Conservation (phyloP, 2,888 invertebrate genomes). For the Cryptocheilus praepositus region DNA sequence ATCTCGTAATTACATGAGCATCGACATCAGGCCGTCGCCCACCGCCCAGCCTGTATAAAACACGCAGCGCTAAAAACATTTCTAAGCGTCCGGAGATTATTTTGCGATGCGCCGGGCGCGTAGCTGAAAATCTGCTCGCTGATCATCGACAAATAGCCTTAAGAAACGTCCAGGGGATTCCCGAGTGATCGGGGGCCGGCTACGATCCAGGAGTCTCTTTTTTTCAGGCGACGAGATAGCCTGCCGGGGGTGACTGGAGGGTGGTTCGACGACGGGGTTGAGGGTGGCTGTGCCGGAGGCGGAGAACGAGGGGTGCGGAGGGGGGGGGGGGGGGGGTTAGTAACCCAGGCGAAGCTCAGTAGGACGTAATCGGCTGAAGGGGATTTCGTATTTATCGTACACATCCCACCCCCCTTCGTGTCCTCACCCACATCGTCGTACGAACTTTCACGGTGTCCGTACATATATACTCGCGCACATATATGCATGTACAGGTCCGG, state of each 20-base stretch:
- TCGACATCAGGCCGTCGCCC: no score
- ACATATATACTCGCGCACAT: constrained; percentile 16
- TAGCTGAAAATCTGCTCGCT: background rate
- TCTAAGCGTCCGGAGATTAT: no score
- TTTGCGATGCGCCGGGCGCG: no score
- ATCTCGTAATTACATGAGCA: no score
- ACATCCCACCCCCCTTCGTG: constrained; percentile 33
- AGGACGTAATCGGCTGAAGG: constrained; percentile 60
- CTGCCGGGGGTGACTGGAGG: constrained; percentile 6
- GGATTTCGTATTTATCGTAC: constrained; percentile 59
- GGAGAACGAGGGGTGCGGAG: constrained; percentile 6
- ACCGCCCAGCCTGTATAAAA: no score
- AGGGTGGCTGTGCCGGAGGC: background rate
- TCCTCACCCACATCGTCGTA: constrained; percentile 39
- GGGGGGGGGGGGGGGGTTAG: constrained; percentile 37
- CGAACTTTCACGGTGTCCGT: constrained; percentile 36
- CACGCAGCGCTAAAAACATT: no score
- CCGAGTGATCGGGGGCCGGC: constrained; percentile 4
- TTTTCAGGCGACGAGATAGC: constrained; percentile 13
- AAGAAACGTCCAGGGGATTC: constrained; percentile 9
- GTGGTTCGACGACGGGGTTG: background rate
- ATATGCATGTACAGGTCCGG: constrained; percentile 10
- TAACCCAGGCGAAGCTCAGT: constrained; percentile 56
- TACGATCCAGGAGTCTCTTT: constrained; percentile 11
- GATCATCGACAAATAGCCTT: constrained; percentile 5